Percentiles rank a stretch among this genome's conserved stretches.
phyloP scores from a whole-genome alignment of 1,140 invertebrate species.

The Aphaenogaster ashmeadi region DNA sequence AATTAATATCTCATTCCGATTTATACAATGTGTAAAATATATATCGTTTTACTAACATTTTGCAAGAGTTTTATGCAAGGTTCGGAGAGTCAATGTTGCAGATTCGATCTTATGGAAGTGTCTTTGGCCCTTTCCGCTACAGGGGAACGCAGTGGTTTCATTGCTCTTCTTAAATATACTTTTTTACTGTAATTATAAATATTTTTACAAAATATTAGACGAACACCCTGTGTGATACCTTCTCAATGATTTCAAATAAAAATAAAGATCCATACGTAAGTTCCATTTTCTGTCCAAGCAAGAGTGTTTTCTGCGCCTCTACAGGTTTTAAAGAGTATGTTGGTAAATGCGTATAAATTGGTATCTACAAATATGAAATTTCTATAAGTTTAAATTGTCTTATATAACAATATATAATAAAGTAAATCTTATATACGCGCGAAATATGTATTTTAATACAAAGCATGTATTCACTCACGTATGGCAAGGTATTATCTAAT shows the following conservation, averaged over 20 bases:
- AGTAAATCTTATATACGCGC: conserved; percentile 6
- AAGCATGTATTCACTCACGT: conserved; percentile 72
- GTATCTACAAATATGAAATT: conserved; percentile 84
- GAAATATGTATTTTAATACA: background rate
- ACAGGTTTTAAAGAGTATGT: conserved; percentile 85
- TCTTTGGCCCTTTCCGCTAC: background rate
- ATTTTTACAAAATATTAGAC: background rate
- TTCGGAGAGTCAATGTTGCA: background rate
- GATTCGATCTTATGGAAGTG: background rate
- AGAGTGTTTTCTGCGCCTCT: conserved; percentile 81
- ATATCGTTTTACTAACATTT: conserved; percentile 48
- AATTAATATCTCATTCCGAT: conserved; percentile 28
- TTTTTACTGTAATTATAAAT: conserved; percentile 49
- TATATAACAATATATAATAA: conserved; percentile 1
- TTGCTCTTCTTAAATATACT: conserved; percentile 20
- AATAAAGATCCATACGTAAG: conserved; percentile 12
- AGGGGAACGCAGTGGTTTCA: background rate
- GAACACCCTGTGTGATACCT: background rate
- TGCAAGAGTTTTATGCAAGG: background rate
- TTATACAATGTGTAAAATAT: conserved; percentile 44
- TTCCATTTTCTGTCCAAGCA: conserved; percentile 52
- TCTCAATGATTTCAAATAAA: background rate
- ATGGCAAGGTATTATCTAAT: conserved; percentile 87
- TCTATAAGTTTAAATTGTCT: background rate
- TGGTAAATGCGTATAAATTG: conserved; percentile 88